Evolutionary conservation across 2,888 invertebrate species (phyloP), one percentile per base, ranked within the genome.

Genomic region (Caenorhabditis becei): DNA sequence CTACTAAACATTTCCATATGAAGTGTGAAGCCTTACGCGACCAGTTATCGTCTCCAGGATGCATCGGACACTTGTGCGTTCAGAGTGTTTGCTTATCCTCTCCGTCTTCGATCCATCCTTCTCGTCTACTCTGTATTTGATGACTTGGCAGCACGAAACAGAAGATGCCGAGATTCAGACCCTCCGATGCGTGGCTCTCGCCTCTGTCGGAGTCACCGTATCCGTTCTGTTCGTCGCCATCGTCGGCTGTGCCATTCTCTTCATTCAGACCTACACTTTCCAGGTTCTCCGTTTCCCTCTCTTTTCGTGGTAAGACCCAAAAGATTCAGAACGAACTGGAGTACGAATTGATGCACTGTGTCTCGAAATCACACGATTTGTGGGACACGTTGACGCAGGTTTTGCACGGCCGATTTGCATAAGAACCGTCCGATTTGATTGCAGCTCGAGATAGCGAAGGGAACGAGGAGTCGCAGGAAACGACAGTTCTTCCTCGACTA

Each of bases 351-450:
- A 49, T 56, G 35, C 69, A 77, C 37, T 83, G 83, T 54, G 71
- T 77, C 1, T 61, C 67, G 16, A 72, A 80, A 28, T 78, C 81
- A 10, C 81, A 83, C 49, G 75, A 69, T 44, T 61, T 83, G 16
- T 83, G 83, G 83, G 81, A 83, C 18, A 58, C 62, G 14, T 24
- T 82, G 8, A 14, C 77, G n/a, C 71, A 77, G 80, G 82, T 82
- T 35, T 32, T 5, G 16, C 8, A 3, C 11, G 24, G 20, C 23
- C 5, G 20, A 35, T 65, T 72, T 49, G 41, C n/a, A 47, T 23
- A 24, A 11, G n/a, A 59, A 28, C 18, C 51, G n/a, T 8, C 20
- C 2, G 26, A 28, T 1, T n/a, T n/a, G 1, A 18, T 65, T 65
- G 18, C 77, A 77, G 67, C 16, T 79, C 3, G 69, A 63, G 62